These are phyloP conservation scores for Scaptomyza caliginosa DNA, from an alignment of 2,888 invertebrate species.

Conservation along the genomic window DNA sequence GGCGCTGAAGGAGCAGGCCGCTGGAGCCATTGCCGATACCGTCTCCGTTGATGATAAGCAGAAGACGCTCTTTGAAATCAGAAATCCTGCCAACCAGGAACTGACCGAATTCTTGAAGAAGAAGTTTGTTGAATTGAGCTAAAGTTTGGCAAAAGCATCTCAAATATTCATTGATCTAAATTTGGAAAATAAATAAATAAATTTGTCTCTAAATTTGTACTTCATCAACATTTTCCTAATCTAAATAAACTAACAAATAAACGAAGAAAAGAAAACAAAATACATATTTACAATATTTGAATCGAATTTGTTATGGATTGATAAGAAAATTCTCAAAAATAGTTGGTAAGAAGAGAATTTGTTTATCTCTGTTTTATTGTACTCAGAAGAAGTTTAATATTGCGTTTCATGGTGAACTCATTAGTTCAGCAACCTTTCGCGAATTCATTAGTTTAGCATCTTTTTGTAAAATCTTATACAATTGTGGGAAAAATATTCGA, in stretches of 20 bases:
- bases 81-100: constrained; percentile 58
- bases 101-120: constrained; percentile 63
- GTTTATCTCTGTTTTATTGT: too few species aligned
- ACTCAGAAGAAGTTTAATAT: too few species aligned
- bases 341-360: too few species aligned
- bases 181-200: background rate
- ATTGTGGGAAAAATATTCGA: background rate
- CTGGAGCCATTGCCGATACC: constrained; percentile 49
- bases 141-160: constrained; percentile 14
- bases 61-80: constrained; percentile 59
- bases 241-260: constrained; percentile 18
- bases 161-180: background rate
- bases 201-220: constrained; percentile 5
- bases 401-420: too few species aligned
- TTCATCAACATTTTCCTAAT: constrained; percentile 15
- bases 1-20: constrained; percentile 57
- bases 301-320: too few species aligned
- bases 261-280: background rate
- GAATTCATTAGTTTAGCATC: too few species aligned
- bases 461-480: too few species aligned
- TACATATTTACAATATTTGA: background rate
- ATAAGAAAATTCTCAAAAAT: too few species aligned
- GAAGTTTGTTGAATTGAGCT: constrained; percentile 67
- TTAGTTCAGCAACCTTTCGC: too few species aligned
- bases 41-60: constrained; percentile 68